phyloP scores from a whole-genome alignment of 2,888 invertebrate genomes.

The Drosophila kuntzei region DNA sequence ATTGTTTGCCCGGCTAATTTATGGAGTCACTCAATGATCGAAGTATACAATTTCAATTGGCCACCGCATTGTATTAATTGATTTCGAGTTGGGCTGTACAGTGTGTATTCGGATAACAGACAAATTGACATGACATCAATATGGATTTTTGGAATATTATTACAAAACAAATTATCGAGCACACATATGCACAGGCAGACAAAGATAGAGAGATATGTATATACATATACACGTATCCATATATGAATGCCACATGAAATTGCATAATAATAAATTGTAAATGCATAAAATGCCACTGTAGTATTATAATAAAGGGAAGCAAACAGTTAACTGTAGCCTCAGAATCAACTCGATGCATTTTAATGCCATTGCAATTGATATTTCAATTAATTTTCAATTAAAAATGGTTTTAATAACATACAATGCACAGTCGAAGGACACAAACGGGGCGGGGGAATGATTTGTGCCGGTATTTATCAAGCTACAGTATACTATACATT shows the following conservation, averaged over 20 bases:
- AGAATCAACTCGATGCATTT: constrained; percentile 45
- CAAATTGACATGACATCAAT: constrained; percentile 57
- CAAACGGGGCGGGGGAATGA: constrained; percentile 12
- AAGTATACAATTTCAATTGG: constrained; percentile 33
- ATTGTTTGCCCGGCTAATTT: constrained; percentile 62
- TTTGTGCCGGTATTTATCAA: constrained; percentile 44
- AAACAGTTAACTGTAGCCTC: constrained; percentile 28
- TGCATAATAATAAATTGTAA: constrained; percentile 65
- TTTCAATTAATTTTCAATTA: constrained; percentile 78
- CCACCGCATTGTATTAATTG: constrained; percentile 54
- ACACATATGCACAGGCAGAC: constrained; percentile 10
- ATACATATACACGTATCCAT: not conserved
- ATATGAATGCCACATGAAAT: constrained; percentile 43
- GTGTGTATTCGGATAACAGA: constrained; percentile 48
- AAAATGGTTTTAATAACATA: constrained; percentile 66
- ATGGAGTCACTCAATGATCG: constrained; percentile 52
- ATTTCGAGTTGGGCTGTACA: constrained; percentile 50
- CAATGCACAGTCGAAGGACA: constrained; percentile 35
- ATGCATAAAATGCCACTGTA: constrained; percentile 60
- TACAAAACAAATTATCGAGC: constrained; percentile 61
- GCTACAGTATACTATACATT: constrained; percentile 6
- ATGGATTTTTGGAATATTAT: constrained; percentile 57
- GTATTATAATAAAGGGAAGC: constrained; percentile 54
- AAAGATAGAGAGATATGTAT: constrained; percentile 1
- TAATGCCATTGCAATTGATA: constrained; percentile 72